A percentile compares a stretch with the other conserved stretches of the same genome.
These are phyloP conservation scores for Spisula solida DNA, from an alignment of 2,888 invertebrate species.

Conservation along the genomic window DNA sequence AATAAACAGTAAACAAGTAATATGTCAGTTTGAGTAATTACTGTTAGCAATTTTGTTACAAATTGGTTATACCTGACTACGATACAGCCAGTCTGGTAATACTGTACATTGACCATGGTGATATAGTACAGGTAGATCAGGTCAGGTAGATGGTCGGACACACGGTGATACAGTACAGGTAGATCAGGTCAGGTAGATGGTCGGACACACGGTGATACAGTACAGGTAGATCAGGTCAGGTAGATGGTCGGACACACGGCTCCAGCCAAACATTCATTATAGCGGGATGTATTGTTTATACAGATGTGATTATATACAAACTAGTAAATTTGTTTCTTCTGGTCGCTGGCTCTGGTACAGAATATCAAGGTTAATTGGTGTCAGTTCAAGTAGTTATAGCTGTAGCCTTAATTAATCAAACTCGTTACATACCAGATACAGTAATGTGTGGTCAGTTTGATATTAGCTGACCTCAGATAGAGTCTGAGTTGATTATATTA, in stretches of 20 bases:
- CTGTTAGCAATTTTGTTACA: no score
- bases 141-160: background rate
- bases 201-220: background rate
- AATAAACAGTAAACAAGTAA: no score
- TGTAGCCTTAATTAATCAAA: conserved; percentile 5
- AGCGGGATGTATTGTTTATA: conserved; percentile 21
- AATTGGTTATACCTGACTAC: background rate
- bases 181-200: background rate
- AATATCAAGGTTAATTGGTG: conserved; percentile 19
- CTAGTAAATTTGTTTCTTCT: conserved; percentile 19
- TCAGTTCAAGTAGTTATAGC: background rate
- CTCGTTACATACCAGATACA: background rate
- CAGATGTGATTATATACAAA: conserved; percentile 34
- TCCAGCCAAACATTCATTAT: background rate
- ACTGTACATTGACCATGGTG: background rate
- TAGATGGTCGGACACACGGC: background rate
- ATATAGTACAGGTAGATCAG: background rate
- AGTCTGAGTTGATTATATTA: background rate
- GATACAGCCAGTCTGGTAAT: background rate
- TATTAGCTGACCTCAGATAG: background rate
- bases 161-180: background rate
- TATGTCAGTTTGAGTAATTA: no score
- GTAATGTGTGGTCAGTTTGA: background rate
- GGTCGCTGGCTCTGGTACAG: conserved; percentile 23
- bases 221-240: background rate